phyloP scores from a whole-genome alignment of 2,113 vertebrate species.

The Silurus asotus region DNA sequence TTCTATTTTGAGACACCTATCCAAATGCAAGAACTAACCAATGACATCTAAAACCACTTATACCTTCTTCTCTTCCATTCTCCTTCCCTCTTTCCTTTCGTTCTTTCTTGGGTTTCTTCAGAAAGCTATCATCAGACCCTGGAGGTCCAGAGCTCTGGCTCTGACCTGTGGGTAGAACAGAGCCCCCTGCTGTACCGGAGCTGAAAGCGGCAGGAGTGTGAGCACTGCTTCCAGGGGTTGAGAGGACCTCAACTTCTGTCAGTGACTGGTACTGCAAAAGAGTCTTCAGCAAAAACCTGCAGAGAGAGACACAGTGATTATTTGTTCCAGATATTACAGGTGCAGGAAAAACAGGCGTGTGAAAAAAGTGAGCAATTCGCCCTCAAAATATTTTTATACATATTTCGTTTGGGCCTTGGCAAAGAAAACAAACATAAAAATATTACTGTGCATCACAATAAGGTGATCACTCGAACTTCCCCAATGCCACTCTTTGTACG shows the following conservation, averaged over 20 bases:
- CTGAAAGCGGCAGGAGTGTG: slow-evolving; percentile 56
- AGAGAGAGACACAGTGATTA: background rate
- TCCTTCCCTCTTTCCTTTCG: slow-evolving; percentile 82
- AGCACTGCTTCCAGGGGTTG: slow-evolving; percentile 60
- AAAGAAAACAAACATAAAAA: background rate
- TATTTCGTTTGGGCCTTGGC: background rate
- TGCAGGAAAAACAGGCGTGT: background rate
- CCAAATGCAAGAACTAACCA: background rate
- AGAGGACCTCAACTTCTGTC: slow-evolving; percentile 75
- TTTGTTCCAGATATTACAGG: background rate
- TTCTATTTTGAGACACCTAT: background rate
- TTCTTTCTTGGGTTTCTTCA: slow-evolving; percentile 81
- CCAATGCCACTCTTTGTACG: background rate
- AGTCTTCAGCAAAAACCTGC: slow-evolving; percentile 83
- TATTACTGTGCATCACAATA: no score
- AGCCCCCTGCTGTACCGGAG: slow-evolving; percentile 54
- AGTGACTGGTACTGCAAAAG: slow-evolving; percentile 83
- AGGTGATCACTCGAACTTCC: background rate
- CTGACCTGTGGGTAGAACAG: slow-evolving; percentile 55
- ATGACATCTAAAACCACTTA: slow-evolving; percentile 14
- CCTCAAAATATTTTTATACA: background rate
- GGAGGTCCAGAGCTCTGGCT: slow-evolving; percentile 62
- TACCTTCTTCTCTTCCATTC: slow-evolving; percentile 82
- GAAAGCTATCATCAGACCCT: slow-evolving; percentile 63
- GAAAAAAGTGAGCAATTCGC: background rate